These are phyloP conservation scores for Pseudoips prasinana DNA, from an alignment of 2,888 invertebrate species.

Conservation along the genomic window DNA sequence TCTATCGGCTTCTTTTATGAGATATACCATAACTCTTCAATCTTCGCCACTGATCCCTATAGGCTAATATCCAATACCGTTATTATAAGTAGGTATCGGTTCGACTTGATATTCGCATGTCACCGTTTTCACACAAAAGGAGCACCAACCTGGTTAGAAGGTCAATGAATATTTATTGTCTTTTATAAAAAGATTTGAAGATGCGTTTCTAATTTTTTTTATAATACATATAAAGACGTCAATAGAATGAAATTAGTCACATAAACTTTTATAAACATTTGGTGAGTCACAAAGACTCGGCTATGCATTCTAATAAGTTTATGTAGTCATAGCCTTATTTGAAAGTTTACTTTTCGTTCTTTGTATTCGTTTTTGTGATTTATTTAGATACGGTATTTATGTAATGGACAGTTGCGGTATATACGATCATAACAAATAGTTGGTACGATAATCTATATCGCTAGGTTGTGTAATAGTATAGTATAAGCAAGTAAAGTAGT, in stretches of 20 bases:
- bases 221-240: constrained; percentile 11
- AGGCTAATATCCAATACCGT: constrained; percentile 33
- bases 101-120: constrained; percentile 39
- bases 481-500: no score
- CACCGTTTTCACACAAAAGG: constrained; percentile 35
- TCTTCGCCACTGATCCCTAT: no score
- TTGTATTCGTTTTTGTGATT: constrained; percentile 35
- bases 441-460: constrained; percentile 51
- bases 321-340: constrained; percentile 29
- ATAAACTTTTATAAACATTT: constrained; percentile 20
- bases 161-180: constrained; percentile 38
- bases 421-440: constrained; percentile 42
- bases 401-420: constrained; percentile 40
- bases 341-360: constrained; percentile 39
- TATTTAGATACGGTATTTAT: constrained; percentile 43
- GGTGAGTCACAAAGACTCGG: constrained; percentile 16
- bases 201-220: constrained; percentile 24
- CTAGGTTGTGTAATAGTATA: constrained; percentile 48
- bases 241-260: constrained; percentile 9
- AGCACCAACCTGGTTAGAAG: constrained; percentile 37
- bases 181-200: constrained; percentile 20
- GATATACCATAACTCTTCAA: no score
- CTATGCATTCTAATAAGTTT: constrained; percentile 10
- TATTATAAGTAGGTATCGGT: constrained; percentile 40
- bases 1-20: no score